These are phyloP conservation scores for Drosophila neocordata DNA, from an alignment of 1,140 invertebrate genomes.

Conservation along the genomic window DNA sequence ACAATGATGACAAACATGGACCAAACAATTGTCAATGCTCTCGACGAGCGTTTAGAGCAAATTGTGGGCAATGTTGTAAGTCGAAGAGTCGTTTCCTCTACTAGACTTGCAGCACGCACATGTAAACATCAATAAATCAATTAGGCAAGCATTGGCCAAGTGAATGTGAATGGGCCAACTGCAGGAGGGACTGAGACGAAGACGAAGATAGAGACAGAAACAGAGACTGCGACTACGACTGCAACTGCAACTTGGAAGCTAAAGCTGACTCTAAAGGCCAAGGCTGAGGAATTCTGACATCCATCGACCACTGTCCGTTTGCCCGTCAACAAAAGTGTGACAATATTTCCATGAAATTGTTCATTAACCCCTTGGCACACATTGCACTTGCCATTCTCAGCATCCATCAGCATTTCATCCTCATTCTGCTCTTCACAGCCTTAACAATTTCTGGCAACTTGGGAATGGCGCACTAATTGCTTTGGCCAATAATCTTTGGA, in stretches of 20 bases:
- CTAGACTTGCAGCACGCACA: constrained; percentile 58
- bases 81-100: constrained; percentile 22
- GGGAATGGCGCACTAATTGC: constrained; percentile 60
- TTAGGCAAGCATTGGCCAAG: constrained; percentile 77
- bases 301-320: constrained; percentile 43
- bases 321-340: constrained; percentile 70
- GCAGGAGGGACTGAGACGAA: constrained; percentile 7
- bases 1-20: constrained; percentile 71
- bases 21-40: constrained; percentile 80
- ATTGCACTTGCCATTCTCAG: constrained; percentile 60
- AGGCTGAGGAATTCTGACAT: constrained; percentile 58
- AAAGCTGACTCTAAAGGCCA: background rate
- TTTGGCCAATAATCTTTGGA: constrained; percentile 54
- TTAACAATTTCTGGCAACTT: constrained; percentile 58
- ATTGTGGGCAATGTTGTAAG: constrained; percentile 77
- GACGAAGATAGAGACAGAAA: constrained; percentile 6
- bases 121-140: constrained; percentile 81
- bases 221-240: background rate
- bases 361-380: constrained; percentile 80
- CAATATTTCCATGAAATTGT: constrained; percentile 81
- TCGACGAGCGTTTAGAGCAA: constrained; percentile 76
- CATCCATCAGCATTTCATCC: constrained; percentile 3
- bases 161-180: constrained; percentile 48
- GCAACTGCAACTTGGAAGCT: background rate
- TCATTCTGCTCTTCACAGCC: background rate